These are phyloP conservation scores for Drosophila lacicola DNA, from an alignment of 2,888 invertebrate species.

Conservation along the genomic window DNA sequence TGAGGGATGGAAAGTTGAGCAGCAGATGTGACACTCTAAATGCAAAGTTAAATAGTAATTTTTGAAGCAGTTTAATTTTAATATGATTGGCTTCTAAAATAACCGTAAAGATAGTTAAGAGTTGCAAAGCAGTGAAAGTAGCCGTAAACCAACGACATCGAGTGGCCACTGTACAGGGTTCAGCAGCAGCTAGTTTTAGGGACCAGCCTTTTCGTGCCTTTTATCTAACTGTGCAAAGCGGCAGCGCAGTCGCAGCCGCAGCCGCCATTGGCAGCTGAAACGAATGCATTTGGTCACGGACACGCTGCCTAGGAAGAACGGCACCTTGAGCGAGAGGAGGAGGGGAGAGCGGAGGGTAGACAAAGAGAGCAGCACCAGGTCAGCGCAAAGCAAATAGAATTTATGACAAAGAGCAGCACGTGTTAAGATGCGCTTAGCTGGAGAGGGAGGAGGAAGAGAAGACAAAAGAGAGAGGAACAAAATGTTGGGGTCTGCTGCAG, in stretches of 20 bases:
- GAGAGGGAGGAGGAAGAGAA: not conserved
- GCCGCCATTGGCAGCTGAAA: conserved; percentile 54
- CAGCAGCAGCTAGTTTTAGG: conserved; percentile 19
- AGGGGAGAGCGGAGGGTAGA: not conserved
- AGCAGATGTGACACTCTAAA: too few relatives aligned
- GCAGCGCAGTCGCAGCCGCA: not conserved
- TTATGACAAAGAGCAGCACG: conserved; percentile 55
- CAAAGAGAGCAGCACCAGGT: conserved; percentile 2
- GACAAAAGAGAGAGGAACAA: not conserved
- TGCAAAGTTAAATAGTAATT: not conserved
- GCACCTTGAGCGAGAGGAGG: conserved; percentile 46
- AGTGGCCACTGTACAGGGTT: conserved; percentile 9
- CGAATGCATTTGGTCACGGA: conserved; percentile 65
- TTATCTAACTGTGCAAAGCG: conserved; percentile 15
- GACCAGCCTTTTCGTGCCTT: conserved; percentile 30
- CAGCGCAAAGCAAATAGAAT: conserved; percentile 26
- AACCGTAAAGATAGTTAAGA: not conserved
- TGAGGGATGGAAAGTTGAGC: not conserved
- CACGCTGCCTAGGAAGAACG: conserved; percentile 32
- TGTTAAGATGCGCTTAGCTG: conserved; percentile 50
- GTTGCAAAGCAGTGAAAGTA: not conserved
- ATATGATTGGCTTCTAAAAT: not conserved
- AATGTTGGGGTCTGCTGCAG: conserved; percentile 2
- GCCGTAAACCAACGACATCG: not conserved
- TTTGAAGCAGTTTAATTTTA: too few relatives aligned